A percentile compares a stretch with the other conserved stretches of the same genome.
Evolutionary conservation across 2,113 vertebrate species (phyloP).

Genomic region (Halcyon senegalensis): DNA sequence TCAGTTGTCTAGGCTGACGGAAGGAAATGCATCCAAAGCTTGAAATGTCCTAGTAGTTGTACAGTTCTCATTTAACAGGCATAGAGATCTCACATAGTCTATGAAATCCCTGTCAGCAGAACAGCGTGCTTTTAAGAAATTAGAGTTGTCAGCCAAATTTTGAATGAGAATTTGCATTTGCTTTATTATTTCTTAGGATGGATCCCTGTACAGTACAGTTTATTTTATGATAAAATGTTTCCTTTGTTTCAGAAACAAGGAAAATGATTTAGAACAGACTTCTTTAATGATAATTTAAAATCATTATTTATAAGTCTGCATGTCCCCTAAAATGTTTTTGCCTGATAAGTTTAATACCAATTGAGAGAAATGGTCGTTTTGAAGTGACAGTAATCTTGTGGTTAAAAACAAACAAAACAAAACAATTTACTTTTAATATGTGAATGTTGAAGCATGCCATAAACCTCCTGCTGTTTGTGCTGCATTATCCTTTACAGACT

Average conservation of each 20-base stretch:
- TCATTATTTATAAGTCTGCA: not conserved
- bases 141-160: not conserved
- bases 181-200: not conserved
- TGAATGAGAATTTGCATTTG: not conserved
- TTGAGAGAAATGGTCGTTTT: not conserved
- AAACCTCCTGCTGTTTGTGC: not conserved
- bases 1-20: not conserved
- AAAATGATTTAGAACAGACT: not conserved
- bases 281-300: not conserved
- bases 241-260: not conserved
- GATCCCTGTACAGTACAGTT: not conserved
- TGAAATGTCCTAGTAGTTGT: not conserved
- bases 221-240: not conserved
- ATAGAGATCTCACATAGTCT: not conserved
- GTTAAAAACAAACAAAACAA: not conserved
- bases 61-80: not conserved
- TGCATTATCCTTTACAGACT: not conserved
- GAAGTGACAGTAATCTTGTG: not conserved
- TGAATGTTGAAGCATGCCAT: not conserved
- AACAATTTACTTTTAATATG: not conserved
- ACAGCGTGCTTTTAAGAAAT: not conserved
- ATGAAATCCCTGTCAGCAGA: not conserved
- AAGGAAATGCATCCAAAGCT: not conserved
- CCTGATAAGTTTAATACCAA: not conserved
- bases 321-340: not conserved